phyloP scores from a whole-genome alignment of 2,113 vertebrate species.

The Todiramphus chloris region DNA sequence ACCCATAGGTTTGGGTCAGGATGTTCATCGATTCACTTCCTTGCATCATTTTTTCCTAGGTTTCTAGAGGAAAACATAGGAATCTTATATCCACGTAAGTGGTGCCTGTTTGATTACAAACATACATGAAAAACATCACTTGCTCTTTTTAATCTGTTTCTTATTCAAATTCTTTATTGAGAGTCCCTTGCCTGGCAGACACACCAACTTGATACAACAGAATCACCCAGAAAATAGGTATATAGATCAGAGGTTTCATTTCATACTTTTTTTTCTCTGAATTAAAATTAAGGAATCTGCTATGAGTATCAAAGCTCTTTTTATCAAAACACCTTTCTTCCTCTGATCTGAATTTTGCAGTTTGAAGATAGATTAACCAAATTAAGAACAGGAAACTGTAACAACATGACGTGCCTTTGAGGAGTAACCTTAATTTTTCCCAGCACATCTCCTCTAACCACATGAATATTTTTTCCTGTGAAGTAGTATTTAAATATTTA shows the following conservation, averaged over 20 bases:
- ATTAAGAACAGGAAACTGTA: slow-evolving; percentile 56
- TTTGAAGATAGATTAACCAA: slow-evolving; percentile 65
- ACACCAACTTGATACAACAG: neutral
- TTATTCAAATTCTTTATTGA: neutral
- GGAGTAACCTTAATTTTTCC: slow-evolving; percentile 45
- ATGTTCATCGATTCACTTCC: neutral
- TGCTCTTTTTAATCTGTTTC: neutral
- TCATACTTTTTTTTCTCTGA: neutral
- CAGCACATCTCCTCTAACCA: slow-evolving; percentile 55
- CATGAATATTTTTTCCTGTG: slow-evolving; percentile 62
- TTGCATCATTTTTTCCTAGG: neutral
- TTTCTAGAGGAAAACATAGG: neutral
- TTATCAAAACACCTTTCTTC: slow-evolving; percentile 23
- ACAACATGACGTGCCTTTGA: neutral
- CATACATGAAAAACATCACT: neutral
- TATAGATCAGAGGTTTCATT: neutral
- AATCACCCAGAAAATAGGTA: neutral
- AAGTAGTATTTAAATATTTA: slow-evolving; percentile 67
- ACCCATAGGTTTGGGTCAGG: neutral
- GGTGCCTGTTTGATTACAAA: neutral
- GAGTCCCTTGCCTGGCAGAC: neutral
- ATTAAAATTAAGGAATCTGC: neutral
- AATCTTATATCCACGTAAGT: neutral
- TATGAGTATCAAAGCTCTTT: slow-evolving; percentile 25
- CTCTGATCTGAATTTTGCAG: slow-evolving; percentile 20